Percentiles rank a stretch among this genome's conserved stretches.
Conservation (phyloP, 2,888 invertebrate genomes). For the Nebria salina region DNA sequence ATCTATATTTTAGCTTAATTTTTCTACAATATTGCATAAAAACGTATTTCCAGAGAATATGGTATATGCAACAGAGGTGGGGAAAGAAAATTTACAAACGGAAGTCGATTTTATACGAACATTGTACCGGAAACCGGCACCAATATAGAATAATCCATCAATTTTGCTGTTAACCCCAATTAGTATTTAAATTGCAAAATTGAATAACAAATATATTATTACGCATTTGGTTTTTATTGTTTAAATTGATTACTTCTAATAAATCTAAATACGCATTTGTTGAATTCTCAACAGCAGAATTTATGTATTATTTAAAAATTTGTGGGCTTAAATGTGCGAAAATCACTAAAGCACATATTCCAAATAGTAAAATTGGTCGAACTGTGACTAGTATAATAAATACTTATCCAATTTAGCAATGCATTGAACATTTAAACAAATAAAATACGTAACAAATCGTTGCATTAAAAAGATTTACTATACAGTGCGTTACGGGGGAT, state of each 20-base stretch:
- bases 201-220: conserved; percentile 31
- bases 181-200: conserved; percentile 39
- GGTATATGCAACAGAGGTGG: conserved; percentile 25
- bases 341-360: conserved; percentile 37
- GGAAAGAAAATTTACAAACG: neutral
- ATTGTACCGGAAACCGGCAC: neutral
- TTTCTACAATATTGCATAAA: conserved; percentile 46
- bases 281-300: neutral
- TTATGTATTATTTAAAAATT: neutral
- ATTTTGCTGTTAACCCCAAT: conserved; percentile 30
- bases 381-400: conserved; percentile 30
- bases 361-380: conserved; percentile 45
- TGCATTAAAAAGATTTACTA: neutral
- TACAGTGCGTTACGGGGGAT: neutral
- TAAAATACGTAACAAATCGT: neutral
- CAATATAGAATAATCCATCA: neutral
- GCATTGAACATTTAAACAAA: conserved; percentile 19
- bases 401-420: conserved; percentile 39
- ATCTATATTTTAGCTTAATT: conserved; percentile 46
- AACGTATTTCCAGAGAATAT: conserved; percentile 39
- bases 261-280: conserved; percentile 14
- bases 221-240: conserved; percentile 24
- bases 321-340: conserved; percentile 33
- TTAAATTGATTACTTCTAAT: conserved; percentile 26
- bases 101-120: neutral